phyloP scores from a whole-genome alignment of 2,113 vertebrate species.

The Chrysemys picta region DNA sequence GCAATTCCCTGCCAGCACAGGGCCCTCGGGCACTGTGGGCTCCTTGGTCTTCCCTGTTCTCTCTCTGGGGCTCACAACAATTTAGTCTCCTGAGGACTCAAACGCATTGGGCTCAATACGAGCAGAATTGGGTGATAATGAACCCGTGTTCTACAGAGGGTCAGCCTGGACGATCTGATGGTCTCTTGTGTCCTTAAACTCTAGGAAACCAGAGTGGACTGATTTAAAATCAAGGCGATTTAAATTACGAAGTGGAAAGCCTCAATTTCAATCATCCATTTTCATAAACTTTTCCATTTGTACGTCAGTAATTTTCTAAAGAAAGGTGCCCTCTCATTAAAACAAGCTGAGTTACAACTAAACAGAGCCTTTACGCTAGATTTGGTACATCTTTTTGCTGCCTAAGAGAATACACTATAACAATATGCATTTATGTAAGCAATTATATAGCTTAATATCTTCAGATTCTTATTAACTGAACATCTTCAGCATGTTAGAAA shows the following conservation, averaged over 20 bases:
- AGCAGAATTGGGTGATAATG: not conserved
- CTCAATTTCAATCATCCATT: not conserved
- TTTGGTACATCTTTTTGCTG: not conserved
- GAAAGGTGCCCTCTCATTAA: not conserved
- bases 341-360: not conserved
- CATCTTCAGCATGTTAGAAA: not conserved
- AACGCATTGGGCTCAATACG: not conserved
- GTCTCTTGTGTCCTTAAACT: not conserved
- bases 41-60: not conserved
- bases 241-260: not conserved
- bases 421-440: not conserved
- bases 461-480: not conserved
- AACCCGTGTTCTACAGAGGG: not conserved
- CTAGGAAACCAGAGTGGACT: not conserved
- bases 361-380: not conserved
- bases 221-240: not conserved
- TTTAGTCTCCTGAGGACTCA: not conserved
- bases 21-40: not conserved
- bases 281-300: not conserved
- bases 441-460: not conserved
- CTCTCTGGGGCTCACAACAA: not conserved
- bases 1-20: not conserved
- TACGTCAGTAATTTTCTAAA: not conserved
- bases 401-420: not conserved
- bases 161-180: not conserved